Conservation (phyloP, 2,113 vertebrate species). For the Rhabdornis inornatus region DNA sequence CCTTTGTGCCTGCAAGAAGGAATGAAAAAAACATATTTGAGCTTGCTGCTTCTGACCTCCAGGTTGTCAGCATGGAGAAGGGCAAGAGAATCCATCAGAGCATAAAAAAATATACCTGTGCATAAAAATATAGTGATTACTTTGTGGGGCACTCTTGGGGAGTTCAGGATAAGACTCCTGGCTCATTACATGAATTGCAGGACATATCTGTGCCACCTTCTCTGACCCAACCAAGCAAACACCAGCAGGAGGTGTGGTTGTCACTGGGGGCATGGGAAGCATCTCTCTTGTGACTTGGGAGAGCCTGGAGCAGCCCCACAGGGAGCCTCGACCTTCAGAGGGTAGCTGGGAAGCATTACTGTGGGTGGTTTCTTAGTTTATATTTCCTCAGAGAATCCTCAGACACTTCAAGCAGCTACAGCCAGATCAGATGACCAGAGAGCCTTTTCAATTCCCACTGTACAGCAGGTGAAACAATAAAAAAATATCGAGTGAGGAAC, state of each 20-base stretch:
- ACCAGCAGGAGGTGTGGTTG: background rate
- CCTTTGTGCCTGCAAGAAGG: background rate
- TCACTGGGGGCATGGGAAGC: fast-evolving
- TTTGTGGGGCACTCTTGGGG: background rate
- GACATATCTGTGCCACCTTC: background rate
- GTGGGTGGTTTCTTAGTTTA: constrained; percentile 34
- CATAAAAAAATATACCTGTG: background rate
- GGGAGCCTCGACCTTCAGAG: background rate
- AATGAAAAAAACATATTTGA: background rate
- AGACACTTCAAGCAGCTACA: constrained; percentile 24
- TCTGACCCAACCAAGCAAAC: background rate
- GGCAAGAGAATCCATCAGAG: background rate
- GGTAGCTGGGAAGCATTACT: background rate
- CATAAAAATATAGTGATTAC: background rate
- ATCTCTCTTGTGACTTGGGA: background rate
- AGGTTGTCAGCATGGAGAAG: background rate
- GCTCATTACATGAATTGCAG: background rate
- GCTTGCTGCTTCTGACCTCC: background rate
- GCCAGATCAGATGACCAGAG: background rate
- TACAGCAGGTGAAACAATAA: constrained; percentile 72
- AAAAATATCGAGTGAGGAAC: constrained; percentile 46
- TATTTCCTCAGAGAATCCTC: constrained; percentile 23
- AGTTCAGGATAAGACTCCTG: background rate
- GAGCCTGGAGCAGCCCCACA: background rate
- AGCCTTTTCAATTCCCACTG: constrained; percentile 29